Evolutionary conservation across 2,888 invertebrate genomes (phyloP).

Genomic region (Ceriagrion tenellum): DNA sequence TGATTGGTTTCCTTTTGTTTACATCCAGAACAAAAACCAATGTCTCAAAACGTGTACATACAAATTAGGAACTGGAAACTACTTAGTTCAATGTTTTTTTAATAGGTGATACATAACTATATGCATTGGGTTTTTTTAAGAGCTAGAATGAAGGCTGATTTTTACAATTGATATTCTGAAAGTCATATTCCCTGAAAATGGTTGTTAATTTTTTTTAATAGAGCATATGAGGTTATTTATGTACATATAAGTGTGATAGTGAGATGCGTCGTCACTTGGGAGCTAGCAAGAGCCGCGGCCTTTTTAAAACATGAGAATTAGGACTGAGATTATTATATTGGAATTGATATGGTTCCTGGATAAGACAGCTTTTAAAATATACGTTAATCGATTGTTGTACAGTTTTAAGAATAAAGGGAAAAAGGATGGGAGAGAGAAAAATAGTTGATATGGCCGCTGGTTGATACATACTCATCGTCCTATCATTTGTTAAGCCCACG

Average conservation of each 20-base stretch:
- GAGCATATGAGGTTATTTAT: conserved; percentile 54
- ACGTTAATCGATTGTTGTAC: background rate
- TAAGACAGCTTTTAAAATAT: background rate
- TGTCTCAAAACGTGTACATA: conserved; percentile 42
- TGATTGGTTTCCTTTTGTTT: conserved; percentile 45
- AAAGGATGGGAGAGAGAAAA: background rate
- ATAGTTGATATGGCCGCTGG: background rate
- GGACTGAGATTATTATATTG: conserved; percentile 3
- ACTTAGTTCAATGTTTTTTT: conserved; percentile 50
- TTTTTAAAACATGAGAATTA: background rate
- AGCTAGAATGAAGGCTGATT: conserved; percentile 52
- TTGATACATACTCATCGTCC: background rate
- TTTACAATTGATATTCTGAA: conserved; percentile 41
- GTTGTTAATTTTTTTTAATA: conserved; percentile 50
- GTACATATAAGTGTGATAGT: conserved; percentile 61
- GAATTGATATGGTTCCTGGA: background rate
- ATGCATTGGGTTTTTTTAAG: conserved; percentile 54
- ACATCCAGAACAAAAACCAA: conserved; percentile 39
- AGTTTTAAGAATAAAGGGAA: background rate
- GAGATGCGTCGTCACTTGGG: conserved; percentile 45
- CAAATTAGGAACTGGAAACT: conserved; percentile 45
- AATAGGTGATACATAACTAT: conserved; percentile 38
- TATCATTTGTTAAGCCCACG: conserved; percentile 13
- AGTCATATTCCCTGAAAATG: conserved; percentile 40
- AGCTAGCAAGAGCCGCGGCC: conserved; percentile 11